phyloP scores from a whole-genome alignment of 1,140 invertebrate genomes.

The Elymnias hypermnestra region DNA sequence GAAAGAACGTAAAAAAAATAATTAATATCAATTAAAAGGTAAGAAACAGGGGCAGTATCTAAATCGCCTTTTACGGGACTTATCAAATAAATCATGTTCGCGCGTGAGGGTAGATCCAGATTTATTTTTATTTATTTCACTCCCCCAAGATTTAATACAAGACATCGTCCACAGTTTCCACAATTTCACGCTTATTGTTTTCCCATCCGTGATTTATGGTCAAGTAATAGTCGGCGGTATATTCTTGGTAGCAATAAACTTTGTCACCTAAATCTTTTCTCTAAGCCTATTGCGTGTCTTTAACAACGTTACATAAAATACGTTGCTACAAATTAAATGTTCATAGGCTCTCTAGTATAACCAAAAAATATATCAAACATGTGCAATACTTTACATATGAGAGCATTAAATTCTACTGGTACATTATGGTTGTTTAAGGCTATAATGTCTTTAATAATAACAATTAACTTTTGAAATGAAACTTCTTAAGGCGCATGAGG shows the following conservation, averaged over 20 bases:
- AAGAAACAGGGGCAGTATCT: constrained; percentile 24
- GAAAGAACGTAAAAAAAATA: constrained; percentile 19
- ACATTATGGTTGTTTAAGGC: no score
- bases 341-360: no score
- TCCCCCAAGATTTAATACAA: constrained; percentile 71
- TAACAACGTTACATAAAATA: constrained; percentile 27
- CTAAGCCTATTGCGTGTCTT: constrained; percentile 53
- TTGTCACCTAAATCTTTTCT: constrained; percentile 71
- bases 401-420: no score
- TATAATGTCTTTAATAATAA: no score
- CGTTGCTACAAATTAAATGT: constrained; percentile 9
- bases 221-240: constrained; percentile 67
- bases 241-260: constrained; percentile 68
- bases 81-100: constrained; percentile 67
- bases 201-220: constrained; percentile 74
- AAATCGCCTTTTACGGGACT: constrained; percentile 33
- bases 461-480: no score
- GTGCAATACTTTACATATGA: no score
- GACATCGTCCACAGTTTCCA: constrained; percentile 70
- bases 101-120: constrained; percentile 55
- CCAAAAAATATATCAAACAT: no score
- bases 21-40: constrained; percentile 50
- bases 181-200: constrained; percentile 76
- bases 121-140: constrained; percentile 75
- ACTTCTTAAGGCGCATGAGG: no score